Conservation (phyloP, 2,113 vertebrate species). For the Larimichthys crocea region DNA sequence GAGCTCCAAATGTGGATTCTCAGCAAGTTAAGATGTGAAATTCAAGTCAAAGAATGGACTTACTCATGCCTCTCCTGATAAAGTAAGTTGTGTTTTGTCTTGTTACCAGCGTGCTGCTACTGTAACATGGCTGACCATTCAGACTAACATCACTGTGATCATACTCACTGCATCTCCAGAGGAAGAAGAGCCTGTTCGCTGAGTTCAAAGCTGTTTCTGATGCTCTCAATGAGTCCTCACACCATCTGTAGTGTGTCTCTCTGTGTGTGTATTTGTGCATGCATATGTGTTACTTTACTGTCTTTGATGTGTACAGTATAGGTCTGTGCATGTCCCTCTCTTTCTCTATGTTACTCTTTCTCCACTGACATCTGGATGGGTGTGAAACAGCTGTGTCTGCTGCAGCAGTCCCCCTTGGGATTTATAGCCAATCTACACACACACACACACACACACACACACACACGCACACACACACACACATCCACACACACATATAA, state of each 20-base stretch:
- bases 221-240: constrained; percentile 43
- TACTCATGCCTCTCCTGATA: not conserved
- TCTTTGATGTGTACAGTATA: constrained; percentile 73
- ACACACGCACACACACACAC: constrained; percentile 21
- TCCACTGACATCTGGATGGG: constrained; percentile 75
- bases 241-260: constrained; percentile 42
- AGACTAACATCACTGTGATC: not conserved
- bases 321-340: constrained; percentile 67
- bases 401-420: constrained; percentile 58
- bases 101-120: not conserved
- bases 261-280: constrained; percentile 31
- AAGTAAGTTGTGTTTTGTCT: not conserved
- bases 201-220: constrained; percentile 54
- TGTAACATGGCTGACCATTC: not conserved
- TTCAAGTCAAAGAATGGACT: not conserved
- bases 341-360: constrained; percentile 7
- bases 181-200: not conserved
- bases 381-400: constrained; percentile 72
- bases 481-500: constrained; percentile 18
- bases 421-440: constrained; percentile 49
- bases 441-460: constrained; percentile 36
- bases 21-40: not conserved
- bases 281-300: constrained; percentile 29
- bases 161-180: not conserved
- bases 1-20: not conserved